Base-by-base conservation (phyloP, 2,797 vertebrate species). In the Notoglanidium macrostoma region DNA sequence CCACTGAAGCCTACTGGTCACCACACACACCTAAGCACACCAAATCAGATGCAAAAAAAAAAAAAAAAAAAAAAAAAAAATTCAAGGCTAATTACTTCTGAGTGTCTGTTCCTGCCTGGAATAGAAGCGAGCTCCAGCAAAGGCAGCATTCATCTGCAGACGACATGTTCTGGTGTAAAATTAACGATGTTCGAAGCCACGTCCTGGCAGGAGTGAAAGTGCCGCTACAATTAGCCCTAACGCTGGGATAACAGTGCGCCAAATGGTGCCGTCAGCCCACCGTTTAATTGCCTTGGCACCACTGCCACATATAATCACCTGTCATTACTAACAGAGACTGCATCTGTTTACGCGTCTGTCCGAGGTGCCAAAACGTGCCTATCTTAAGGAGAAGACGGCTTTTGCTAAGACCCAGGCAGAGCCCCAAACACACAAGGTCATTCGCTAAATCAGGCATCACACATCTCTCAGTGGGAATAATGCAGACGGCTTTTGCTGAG, bases 271-370 rank as follows among this genome's bases (percentile, higher is more conserved):
- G 96, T 97, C 97, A 97, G 95, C 94, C 89, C 88, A 86, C 90
- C 86, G 92, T 96, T 97, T 97, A 97, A 97, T 97, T 97, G 96
- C 95, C 93, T 96, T 95, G 96, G 97, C 96, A 95, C 93, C 92
- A 92, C 92, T 55, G 95, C 96, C 95, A 96, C 95, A 95, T 96
- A 94, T 96, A 97, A 97, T 97, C 97, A 97, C 96, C 96, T 97
- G 97, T 96, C 97, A 97, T 96, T 94, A 96, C 95, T 94, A 95
- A 95, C 96, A 95, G 95, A 26, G 94, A 94, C 91, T 92, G 95
- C 96, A 97, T 97, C 97, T 97, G 96, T 96, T 96, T 96, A 92
- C 93, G 92, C 94, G 95, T 97, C 96, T 97, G 97, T 97, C 96
- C 95, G 93, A 94, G 95, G 92, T 80, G 92, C 94, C 93, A 95